A percentile compares a stretch with the other conserved stretches of the same genome.
Conservation (phyloP, 2,888 invertebrate species). For the Galerucella nymphaeae region DNA sequence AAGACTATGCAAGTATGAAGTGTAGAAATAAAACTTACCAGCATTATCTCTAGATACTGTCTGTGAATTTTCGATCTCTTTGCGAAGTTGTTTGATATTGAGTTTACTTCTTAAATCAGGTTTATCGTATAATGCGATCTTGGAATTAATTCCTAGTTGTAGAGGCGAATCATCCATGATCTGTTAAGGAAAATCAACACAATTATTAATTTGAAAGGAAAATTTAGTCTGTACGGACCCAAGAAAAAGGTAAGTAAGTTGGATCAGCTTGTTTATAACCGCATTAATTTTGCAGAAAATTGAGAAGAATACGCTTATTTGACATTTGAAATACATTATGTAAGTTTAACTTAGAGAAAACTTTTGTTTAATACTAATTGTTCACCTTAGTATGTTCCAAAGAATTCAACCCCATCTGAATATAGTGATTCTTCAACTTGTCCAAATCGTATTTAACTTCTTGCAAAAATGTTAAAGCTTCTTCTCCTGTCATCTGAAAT, state of each 20-base stretch:
- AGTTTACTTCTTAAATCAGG: conserved; percentile 54
- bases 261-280: too few species aligned
- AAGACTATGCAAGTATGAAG: too few species aligned
- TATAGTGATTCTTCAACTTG: conserved; percentile 74
- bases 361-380: background rate
- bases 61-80: conserved; percentile 46
- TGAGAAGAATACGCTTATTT: too few species aligned
- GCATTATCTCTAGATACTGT: background rate
- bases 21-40: conserved; percentile 11
- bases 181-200: background rate
- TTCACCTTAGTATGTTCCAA: conserved; percentile 55
- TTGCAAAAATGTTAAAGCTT: conserved; percentile 79
- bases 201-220: too few species aligned
- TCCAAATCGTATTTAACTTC: conserved; percentile 82
- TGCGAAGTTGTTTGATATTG: conserved; percentile 54
- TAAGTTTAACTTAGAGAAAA: too few species aligned
- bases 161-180: conserved; percentile 21
- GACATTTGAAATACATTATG: too few species aligned
- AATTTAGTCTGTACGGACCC: too few species aligned
- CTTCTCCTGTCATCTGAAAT: conserved; percentile 77
- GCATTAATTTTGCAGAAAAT: too few species aligned
- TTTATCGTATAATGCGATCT: conserved; percentile 37
- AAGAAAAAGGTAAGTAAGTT: too few species aligned
- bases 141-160: conserved; percentile 20
- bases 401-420: conserved; percentile 65